Conservation (phyloP, 2,113 vertebrate species). For the Pituophis catenifer region DNA sequence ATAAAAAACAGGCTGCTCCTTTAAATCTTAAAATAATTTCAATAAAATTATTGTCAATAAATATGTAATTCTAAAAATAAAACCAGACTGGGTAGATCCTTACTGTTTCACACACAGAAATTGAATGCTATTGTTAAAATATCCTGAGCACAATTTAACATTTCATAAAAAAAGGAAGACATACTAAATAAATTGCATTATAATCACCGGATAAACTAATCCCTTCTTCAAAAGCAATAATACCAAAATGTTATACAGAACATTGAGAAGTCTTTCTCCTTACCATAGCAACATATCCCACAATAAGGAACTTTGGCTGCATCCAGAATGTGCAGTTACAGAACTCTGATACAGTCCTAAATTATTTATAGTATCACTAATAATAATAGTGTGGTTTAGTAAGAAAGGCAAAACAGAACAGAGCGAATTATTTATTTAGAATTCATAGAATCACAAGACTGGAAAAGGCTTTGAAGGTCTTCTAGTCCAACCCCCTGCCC, state of each 20-base stretch:
- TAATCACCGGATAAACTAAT: not conserved
- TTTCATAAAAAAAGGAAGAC: not conserved
- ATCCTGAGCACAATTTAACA: not conserved
- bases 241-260: accelerated
- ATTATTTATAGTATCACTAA: not conserved
- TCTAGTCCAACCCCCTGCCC: too few relatives aligned
- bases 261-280: not conserved
- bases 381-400: not conserved
- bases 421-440: too few relatives aligned
- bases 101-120: not conserved
- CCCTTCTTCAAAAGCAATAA: not conserved
- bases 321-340: not conserved
- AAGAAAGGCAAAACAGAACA: not conserved
- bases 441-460: too few relatives aligned
- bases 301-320: accelerated
- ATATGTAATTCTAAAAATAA: too few relatives aligned
- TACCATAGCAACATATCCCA: not conserved
- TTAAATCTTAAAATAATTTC: too few relatives aligned
- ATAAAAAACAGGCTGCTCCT: too few relatives aligned
- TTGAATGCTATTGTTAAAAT: not conserved
- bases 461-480: too few relatives aligned
- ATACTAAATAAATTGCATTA: not conserved
- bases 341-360: not conserved
- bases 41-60: too few relatives aligned
- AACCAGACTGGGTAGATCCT: too few relatives aligned